Conservation (phyloP, 1,140 invertebrate species). For the Helicoverpa armigera region DNA sequence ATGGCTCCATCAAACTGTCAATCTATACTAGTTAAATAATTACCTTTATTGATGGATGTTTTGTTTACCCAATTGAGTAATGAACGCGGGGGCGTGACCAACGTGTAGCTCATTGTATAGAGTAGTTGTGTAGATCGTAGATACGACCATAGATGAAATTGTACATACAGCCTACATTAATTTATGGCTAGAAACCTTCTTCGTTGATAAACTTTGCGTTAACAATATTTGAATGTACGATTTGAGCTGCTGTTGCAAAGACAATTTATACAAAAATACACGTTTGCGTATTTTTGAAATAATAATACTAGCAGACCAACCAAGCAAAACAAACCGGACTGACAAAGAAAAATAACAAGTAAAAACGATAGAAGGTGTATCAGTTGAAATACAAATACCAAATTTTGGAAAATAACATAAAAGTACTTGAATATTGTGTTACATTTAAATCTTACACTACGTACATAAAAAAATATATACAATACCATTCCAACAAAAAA, state of each 20-base stretch:
- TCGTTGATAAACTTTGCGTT: background rate
- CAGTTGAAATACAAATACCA: no score
- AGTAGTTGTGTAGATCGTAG: background rate
- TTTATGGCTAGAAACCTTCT: background rate
- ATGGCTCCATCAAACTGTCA: background rate
- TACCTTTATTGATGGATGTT: slow-evolving; percentile 23
- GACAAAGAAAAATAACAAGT: no score
- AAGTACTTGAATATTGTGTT: background rate
- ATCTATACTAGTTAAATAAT: slow-evolving; percentile 15
- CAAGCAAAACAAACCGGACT: no score
- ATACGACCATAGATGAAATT: background rate
- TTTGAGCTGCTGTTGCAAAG: background rate
- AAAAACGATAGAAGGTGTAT: no score
- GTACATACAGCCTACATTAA: background rate
- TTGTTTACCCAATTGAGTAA: slow-evolving; percentile 34
- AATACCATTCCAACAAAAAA: slow-evolving; percentile 9
- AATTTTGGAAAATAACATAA: no score
- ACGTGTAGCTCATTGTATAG: slow-evolving; percentile 12
- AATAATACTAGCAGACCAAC: no score
- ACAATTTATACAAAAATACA: no score
- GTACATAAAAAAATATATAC: background rate
- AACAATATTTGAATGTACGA: background rate
- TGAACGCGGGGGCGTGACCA: slow-evolving; percentile 23
- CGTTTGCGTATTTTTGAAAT: no score
- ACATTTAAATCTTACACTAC: background rate